These are phyloP conservation scores for Diorhabda sublineata DNA, from an alignment of 1,140 invertebrate species.

Conservation along the genomic window DNA sequence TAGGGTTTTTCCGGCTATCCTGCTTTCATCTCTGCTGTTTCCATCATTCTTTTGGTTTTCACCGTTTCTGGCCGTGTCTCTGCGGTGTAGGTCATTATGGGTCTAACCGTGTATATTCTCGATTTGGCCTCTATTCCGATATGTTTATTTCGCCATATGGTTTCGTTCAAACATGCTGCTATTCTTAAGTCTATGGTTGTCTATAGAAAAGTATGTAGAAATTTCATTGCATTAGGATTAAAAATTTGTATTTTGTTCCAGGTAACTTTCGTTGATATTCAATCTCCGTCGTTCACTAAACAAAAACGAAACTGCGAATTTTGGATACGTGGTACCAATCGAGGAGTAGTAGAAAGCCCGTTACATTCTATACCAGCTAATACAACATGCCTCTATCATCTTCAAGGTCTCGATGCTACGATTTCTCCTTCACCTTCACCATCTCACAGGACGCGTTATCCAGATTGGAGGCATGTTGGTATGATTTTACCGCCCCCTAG, in stretches of 20 bases:
- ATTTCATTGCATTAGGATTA: too few species aligned
- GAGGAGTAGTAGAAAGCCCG: conserved; percentile 74
- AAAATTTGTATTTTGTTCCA: conserved; percentile 38
- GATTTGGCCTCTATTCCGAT: too few species aligned
- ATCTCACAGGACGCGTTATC: conserved; percentile 57
- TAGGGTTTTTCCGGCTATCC: too few species aligned
- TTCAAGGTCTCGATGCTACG: conserved; percentile 62
- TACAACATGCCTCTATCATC: conserved; percentile 81
- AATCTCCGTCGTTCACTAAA: conserved; percentile 72
- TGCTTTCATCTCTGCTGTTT: too few species aligned
- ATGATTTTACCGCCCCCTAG: conserved; percentile 56
- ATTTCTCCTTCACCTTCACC: conserved; percentile 55
- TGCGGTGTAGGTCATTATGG: too few species aligned
- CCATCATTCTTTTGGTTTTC: too few species aligned
- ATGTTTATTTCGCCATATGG: too few species aligned
- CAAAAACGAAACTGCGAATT: conserved; percentile 82
- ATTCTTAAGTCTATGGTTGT: too few species aligned
- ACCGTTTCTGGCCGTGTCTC: too few species aligned
- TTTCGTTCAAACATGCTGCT: too few species aligned
- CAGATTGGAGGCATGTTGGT: conserved; percentile 56
- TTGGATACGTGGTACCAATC: conserved; percentile 72
- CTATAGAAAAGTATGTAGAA: too few species aligned
- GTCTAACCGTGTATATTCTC: too few species aligned
- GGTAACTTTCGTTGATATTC: conserved; percentile 77
- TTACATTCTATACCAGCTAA: conserved; percentile 78